A percentile compares a stretch with the other conserved stretches of the same genome.
These are phyloP conservation scores for Yasuhikotakia modesta DNA, from an alignment of 2,797 vertebrate genomes.

Conservation along the genomic window DNA sequence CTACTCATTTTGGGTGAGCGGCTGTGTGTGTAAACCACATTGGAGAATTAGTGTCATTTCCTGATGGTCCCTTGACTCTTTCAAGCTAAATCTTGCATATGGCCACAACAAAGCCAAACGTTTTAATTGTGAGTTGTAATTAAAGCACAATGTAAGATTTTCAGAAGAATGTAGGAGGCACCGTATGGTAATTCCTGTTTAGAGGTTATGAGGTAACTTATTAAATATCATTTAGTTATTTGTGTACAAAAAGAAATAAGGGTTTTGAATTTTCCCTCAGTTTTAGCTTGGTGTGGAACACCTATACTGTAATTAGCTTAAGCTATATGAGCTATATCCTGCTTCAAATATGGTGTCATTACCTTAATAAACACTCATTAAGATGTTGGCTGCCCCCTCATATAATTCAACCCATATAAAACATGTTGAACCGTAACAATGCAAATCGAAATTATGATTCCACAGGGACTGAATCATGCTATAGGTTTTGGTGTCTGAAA, in stretches of 20 bases:
- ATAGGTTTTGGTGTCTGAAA: neutral
- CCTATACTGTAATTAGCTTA: constrained; percentile 49
- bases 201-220: constrained; percentile 41
- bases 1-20: constrained; percentile 33
- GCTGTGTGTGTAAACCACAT: constrained; percentile 55
- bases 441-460: neutral
- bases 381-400: neutral
- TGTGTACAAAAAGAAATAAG: constrained; percentile 27
- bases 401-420: neutral
- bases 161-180: constrained; percentile 40
- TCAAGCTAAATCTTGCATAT: constrained; percentile 35
- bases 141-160: constrained; percentile 48
- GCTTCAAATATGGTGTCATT: constrained; percentile 42
- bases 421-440: neutral
- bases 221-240: constrained; percentile 47
- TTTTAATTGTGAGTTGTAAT: constrained; percentile 47
- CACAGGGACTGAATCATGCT: neutral
- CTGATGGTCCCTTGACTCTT: constrained; percentile 47
- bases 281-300: constrained; percentile 41
- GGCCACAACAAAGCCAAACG: constrained; percentile 50
- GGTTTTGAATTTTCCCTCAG: constrained; percentile 10
- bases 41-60: constrained; percentile 46
- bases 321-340: constrained; percentile 38
- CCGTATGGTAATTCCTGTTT: neutral
- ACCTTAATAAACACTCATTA: constrained; percentile 18